Percentiles rank a stretch among this genome's conserved stretches.
Evolutionary conservation across 2,797 vertebrate species (phyloP).

Genomic region (Anguilla marmorata): DNA sequence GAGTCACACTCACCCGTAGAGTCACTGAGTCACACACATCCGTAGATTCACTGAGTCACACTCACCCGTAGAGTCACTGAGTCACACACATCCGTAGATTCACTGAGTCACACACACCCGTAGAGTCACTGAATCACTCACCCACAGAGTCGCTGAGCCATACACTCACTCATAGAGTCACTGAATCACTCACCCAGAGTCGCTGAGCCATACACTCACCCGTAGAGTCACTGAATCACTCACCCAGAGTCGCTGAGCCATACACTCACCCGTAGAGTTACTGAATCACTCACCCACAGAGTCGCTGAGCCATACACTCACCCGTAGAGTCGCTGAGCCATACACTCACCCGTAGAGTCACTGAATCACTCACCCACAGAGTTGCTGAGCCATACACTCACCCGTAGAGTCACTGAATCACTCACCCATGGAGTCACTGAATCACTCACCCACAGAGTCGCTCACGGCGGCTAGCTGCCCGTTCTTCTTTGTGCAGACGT

Average conservation of each 20-base stretch:
- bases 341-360: neutral
- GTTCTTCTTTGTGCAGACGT: conserved; percentile 92
- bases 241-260: neutral
- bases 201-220: too few species aligned
- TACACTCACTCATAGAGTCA: neutral
- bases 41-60: neutral
- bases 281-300: conserved; percentile 32
- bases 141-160: neutral
- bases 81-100: neutral
- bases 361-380: neutral
- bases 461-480: conserved; percentile 92
- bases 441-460: conserved; percentile 80
- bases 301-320: neutral
- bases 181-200: conserved; percentile 69
- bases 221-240: neutral
- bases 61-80: neutral
- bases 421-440: conserved; percentile 37
- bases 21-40: neutral
- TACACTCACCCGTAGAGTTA: neutral
- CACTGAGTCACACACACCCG: neutral
- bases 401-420: neutral
- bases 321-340: neutral
- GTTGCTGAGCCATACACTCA: neutral
- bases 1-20: too few species aligned
- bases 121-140: neutral